Evolutionary conservation across 1,140 invertebrate genomes (phyloP), one percentile per base, ranked within the genome.

Genomic region (Adelges cooleyi): DNA sequence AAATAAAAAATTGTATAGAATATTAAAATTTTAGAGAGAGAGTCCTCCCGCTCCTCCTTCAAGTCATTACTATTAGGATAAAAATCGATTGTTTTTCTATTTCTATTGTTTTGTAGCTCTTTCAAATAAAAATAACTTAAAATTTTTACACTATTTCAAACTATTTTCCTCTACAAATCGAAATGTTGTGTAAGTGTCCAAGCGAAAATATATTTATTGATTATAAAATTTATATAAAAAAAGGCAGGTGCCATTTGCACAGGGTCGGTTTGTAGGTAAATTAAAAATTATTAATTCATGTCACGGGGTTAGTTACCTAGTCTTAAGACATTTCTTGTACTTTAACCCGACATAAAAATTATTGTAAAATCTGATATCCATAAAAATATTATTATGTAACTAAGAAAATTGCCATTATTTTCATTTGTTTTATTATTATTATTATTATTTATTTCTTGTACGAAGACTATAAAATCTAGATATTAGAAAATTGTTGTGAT

Each of bases 401-500:
- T 25, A 27, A 33, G 44, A 62, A 62, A 10, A 59, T 42, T 48
- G 56, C 56, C 56, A 62, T 62, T 62, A 38, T 54, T 46, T 59
- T 25, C 23, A 42, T 42, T 59, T 59, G 15, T 59, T 59, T 59
- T 27, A 38, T 56, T 56, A 40, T 20, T 59, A 42, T 13, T 59
- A 40, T 40, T 62, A 10, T 62, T 62, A 46, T 59, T 59, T 17
- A 46, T 62, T 48, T 62, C 40, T 29, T 48, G 29, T 46, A 18
- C 15, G 54, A 48, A 62, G 56, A 62, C 56, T 62, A 62, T 48
- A 33, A 46, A 29, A 18, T 62, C 42, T 48, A 46, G 42, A 20
- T n/a, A 62, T 17, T 48, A 46, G 42, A 62, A 62, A 40, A 46
- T 62, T 62, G 56, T 62, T 62, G 56, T 62, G 56, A 62, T 62